phyloP scores from a whole-genome alignment of 2,113 vertebrate genomes.

The Pollimyrus isidori region DNA sequence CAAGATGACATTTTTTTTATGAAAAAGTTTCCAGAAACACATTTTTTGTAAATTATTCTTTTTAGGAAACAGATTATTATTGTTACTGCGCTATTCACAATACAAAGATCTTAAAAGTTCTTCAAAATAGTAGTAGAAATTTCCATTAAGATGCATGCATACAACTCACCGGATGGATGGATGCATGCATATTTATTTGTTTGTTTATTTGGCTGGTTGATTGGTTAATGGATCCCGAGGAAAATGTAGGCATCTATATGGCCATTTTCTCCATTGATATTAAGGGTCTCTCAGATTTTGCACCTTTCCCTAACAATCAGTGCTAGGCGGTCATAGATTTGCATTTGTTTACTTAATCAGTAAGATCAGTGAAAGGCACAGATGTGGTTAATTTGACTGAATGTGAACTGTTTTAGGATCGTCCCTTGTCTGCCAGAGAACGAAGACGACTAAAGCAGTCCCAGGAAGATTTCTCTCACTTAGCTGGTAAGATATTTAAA shows the following conservation, averaged over 20 bases:
- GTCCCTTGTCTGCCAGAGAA: conserved; percentile 85
- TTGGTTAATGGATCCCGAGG: not conserved
- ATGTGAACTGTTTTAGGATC: conserved; percentile 55
- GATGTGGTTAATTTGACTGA: not conserved
- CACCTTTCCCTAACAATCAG: not conserved
- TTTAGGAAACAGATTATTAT: not conserved
- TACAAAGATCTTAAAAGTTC: not conserved
- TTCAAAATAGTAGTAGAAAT: not conserved
- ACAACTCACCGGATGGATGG: too few relatives aligned
- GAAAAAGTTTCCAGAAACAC: not conserved
- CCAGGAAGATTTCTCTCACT: conserved; percentile 58
- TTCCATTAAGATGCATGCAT: not conserved
- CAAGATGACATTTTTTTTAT: not conserved
- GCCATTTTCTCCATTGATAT: not conserved
- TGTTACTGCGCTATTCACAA: not conserved
- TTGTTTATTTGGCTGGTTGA: not conserved
- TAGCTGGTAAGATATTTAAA: conserved; percentile 54
- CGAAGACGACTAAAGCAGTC: conserved; percentile 84
- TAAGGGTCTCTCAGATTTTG: not conserved
- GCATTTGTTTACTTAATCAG: not conserved
- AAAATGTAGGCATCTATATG: not conserved
- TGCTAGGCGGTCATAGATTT: not conserved
- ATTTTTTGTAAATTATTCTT: not conserved
- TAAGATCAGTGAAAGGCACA: not conserved
- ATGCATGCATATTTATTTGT: not conserved